Evolutionary conservation across 2,797 vertebrate genomes (phyloP), one percentile per base, ranked within the genome.

Genomic region (Pseudopleuronectes americanus): DNA sequence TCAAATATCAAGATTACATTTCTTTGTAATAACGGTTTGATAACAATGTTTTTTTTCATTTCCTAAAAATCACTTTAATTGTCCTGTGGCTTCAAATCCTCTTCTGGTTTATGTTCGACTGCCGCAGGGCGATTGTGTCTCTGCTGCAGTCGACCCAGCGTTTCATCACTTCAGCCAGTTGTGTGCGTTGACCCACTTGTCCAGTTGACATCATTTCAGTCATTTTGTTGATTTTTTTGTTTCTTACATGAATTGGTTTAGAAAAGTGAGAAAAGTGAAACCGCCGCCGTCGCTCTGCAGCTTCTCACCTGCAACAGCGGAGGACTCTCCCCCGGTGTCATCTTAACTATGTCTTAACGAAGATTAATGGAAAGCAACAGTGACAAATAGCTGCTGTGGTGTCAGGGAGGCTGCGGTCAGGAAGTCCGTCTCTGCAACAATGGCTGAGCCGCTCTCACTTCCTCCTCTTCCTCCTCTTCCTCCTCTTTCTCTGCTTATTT

Each of bases 101-200:
- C 63, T 45, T 76, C 80, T 10, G 49, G 31, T 77, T 71, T 58
- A 52, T 63, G 41, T 21, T 56, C 54, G 65, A 78, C 33, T 38
- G 56, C 74, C 74, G 63, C 62, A 33, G 61, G 47, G 64, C 8
- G 17, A 21, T 19, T 3, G 64, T 36, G 31, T 56, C 55, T 68
- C 58, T n/a, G 52, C 74, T 71, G 54, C 74, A 70, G 49, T 57
- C n/a, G 6, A 61, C 59, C 61, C 58, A 67, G 41, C 45, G 9
- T 86, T 87, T 86, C 74, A 81, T 85, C 80, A 84, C 79, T 72
- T 59, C 57, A 70, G 66, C 76, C 53, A 54, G 79, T 78, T 84
- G 62, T 69, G 69, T 79, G 69, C 61, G 77, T 80, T 84, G 81
- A 87, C 84, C 85, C 83, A 78, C 71, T 84, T 84, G 80, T 85